Percentiles rank a stretch among this genome's conserved stretches.
Evolutionary conservation across 2,888 invertebrate genomes (phyloP).

Genomic region (Eristalinus sepulchralis): DNA sequence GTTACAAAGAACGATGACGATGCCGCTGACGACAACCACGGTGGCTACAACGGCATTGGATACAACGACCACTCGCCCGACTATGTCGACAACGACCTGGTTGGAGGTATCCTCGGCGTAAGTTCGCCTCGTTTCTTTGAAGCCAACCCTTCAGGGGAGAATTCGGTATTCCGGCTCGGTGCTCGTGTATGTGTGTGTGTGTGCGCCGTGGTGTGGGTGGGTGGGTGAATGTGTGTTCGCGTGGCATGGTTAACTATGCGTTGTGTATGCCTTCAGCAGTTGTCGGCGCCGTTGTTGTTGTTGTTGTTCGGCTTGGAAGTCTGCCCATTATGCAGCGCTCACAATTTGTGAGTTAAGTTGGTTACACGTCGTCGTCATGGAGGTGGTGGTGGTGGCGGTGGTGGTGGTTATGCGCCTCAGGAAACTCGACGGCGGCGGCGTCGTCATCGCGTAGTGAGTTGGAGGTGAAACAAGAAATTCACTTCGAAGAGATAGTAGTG

Average conservation of each 20-base stretch:
- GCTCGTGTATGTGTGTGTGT: slow-evolving; percentile 5
- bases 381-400: not conserved
- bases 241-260: slow-evolving; percentile 8
- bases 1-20: slow-evolving; percentile 7
- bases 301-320: slow-evolving; percentile 17
- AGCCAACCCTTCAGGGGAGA: slow-evolving; percentile 52
- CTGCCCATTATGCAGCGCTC: slow-evolving; percentile 31
- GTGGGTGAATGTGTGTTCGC: not conserved
- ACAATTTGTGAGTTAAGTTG: slow-evolving; percentile 50
- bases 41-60: not conserved
- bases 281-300: not conserved
- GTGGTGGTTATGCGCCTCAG: slow-evolving; percentile 8
- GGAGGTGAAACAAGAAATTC: slow-evolving; percentile 16
- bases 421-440: slow-evolving; percentile 17
- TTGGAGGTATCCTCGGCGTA: slow-evolving; percentile 33
- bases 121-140: slow-evolving; percentile 53
- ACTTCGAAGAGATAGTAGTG: not conserved
- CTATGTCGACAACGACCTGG: slow-evolving; percentile 3
- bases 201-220: too few relatives aligned
- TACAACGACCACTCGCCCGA: not conserved
- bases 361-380: not conserved
- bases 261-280: slow-evolving; percentile 4
- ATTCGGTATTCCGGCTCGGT: slow-evolving; percentile 35
- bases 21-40: slow-evolving; percentile 1
- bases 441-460: slow-evolving; percentile 7